These are phyloP conservation scores for Ambastaia sidthimunki DNA, from an alignment of 2,797 vertebrate species.

Conservation along the genomic window DNA sequence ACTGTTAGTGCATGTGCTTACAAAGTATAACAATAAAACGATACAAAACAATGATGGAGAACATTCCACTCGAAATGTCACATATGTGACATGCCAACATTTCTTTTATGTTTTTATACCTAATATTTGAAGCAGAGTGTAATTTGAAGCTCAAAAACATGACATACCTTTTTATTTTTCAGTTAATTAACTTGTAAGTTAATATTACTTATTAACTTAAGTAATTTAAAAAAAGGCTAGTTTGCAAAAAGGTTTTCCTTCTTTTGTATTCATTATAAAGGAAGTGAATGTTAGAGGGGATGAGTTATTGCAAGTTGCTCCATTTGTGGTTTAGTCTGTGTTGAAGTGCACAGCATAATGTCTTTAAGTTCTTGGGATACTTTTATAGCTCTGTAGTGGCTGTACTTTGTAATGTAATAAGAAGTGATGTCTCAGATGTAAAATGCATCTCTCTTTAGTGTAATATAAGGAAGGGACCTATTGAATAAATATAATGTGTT, in stretches of 20 bases:
- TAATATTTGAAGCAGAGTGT: too few relatives aligned
- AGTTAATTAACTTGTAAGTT: too few relatives aligned
- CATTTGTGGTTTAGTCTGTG: conserved; percentile 23
- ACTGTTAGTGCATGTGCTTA: not conserved
- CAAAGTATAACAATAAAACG: not conserved
- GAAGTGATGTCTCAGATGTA: conserved; percentile 36
- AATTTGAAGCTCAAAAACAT: too few relatives aligned
- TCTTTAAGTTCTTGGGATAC: conserved; percentile 38
- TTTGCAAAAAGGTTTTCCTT: conserved; percentile 83
- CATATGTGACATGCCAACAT: conserved; percentile 74
- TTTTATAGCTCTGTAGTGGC: conserved; percentile 31
- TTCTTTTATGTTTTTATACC: conserved; percentile 90
- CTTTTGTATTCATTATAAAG: not conserved
- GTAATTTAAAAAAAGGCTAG: too few relatives aligned
- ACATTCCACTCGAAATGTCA: not conserved
- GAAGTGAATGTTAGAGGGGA: not conserved
- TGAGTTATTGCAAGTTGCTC: not conserved
- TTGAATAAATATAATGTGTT: not conserved
- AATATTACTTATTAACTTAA: too few relatives aligned
- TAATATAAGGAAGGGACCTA: not conserved
- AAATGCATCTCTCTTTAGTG: conserved; percentile 28
- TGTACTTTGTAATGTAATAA: conserved; percentile 44
- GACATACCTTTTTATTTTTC: too few relatives aligned
- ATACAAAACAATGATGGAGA: not conserved
- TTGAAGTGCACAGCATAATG: conserved; percentile 1